These are phyloP conservation scores for Chlamydotis undulata DNA, from an alignment of 2,113 vertebrate species.

Conservation along the genomic window DNA sequence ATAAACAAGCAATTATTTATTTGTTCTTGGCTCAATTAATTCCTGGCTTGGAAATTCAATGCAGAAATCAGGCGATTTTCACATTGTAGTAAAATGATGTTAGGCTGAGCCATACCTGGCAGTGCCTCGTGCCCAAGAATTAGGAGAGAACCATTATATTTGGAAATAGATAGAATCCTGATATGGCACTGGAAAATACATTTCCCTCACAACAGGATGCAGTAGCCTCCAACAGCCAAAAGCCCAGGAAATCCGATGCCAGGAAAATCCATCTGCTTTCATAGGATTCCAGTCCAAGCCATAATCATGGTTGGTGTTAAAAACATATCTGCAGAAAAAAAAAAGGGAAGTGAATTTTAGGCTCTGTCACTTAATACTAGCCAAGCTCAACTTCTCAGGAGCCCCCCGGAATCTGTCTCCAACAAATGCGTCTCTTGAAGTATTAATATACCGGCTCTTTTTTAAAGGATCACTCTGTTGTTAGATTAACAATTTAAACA, in stretches of 20 bases:
- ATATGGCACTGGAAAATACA: constrained; percentile 5
- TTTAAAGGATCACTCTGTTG: background rate
- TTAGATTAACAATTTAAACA: background rate
- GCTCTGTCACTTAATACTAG: background rate
- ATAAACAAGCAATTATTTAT: constrained; percentile 57
- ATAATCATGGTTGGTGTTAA: background rate
- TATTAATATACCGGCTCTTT: background rate
- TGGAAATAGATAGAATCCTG: constrained; percentile 14
- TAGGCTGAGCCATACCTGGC: constrained; percentile 15
- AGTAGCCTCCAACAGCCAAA: constrained; percentile 31
- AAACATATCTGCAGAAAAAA: constrained; percentile 33
- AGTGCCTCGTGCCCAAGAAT: background rate
- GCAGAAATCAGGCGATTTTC: constrained; percentile 22
- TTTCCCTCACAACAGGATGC: background rate
- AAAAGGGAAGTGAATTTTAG: background rate
- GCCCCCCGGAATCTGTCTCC: background rate
- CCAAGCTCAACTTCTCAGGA: background rate
- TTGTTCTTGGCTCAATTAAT: constrained; percentile 48
- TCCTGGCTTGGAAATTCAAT: constrained; percentile 15
- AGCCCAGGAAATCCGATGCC: background rate
- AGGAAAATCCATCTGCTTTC: constrained; percentile 59
- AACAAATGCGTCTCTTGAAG: background rate
- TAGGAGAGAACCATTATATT: constrained; percentile 7
- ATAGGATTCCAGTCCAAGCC: constrained; percentile 4
- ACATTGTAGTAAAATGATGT: background rate